Percentiles rank a stretch among this genome's conserved stretches.
These are phyloP conservation scores for Mycteria americana DNA, from an alignment of 2,797 vertebrate genomes.

Conservation along the genomic window DNA sequence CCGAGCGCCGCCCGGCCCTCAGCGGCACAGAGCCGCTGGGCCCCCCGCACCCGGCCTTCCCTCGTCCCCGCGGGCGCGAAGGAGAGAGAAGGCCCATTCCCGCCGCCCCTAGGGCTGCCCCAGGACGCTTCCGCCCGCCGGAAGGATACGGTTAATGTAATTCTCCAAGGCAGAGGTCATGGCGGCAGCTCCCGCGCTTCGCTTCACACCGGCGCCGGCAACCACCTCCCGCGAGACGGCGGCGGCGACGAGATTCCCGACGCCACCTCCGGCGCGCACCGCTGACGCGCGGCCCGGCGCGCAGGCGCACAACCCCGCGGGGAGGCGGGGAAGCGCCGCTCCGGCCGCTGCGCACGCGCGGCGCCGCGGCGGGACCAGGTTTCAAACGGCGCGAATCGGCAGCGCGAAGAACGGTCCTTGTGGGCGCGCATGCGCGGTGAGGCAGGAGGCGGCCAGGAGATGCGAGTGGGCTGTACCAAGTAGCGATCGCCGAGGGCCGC, in stretches of 20 bases:
- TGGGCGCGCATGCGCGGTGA: accelerated
- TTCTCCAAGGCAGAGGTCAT: slow-evolving; percentile 94
- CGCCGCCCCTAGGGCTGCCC: no score
- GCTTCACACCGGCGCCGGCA: neutral
- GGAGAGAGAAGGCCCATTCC: no score
- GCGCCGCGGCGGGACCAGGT: accelerated
- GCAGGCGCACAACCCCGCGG: neutral
- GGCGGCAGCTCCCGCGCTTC: neutral
- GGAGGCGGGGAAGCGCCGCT: no score
- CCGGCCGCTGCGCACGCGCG: neutral
- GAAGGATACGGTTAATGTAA: slow-evolving; percentile 96
- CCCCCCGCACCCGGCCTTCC: neutral
- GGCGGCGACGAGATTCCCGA: accelerated
- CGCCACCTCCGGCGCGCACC: neutral
- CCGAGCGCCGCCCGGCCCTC: neutral
- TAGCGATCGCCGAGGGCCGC: accelerated
- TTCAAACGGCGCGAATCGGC: neutral
- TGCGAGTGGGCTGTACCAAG: neutral
- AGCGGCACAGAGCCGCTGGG: neutral
- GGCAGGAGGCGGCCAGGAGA: accelerated
- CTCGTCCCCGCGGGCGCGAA: no score
- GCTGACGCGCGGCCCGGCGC: accelerated
- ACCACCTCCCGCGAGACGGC: neutral
- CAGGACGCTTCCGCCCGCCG: no score
- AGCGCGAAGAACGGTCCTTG: accelerated